Evolutionary conservation across 2,797 vertebrate genomes (phyloP).

Genomic region (Eremophila alpestris): DNA sequence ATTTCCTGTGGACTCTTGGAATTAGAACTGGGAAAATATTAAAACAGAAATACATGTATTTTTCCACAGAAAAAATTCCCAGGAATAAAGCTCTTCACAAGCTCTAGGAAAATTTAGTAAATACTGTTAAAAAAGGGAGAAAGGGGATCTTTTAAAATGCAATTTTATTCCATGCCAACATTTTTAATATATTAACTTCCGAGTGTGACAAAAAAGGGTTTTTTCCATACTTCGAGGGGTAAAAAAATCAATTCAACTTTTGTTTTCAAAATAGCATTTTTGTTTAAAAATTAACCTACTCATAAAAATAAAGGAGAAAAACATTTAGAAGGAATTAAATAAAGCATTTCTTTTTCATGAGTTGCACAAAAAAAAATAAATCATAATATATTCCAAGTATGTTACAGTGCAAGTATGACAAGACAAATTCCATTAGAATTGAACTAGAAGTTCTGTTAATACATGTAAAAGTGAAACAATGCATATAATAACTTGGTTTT

Average conservation of each 20-base stretch:
- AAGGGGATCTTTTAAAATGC: neutral
- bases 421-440: neutral
- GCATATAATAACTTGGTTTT: neutral
- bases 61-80: neutral
- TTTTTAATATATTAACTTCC: neutral
- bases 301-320: neutral
- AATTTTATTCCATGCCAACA: neutral
- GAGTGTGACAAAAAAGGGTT: neutral
- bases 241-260: neutral
- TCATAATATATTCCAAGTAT: neutral
- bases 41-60: neutral
- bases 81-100: neutral
- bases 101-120: neutral
- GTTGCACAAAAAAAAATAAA: neutral
- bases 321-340: neutral
- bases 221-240: accelerated
- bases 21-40: neutral
- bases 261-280: neutral
- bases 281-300: neutral
- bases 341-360: neutral
- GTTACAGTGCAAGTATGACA: neutral
- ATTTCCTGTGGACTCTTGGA: neutral
- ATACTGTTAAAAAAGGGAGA: neutral
- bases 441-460: neutral
- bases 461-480: neutral